phyloP scores from a whole-genome alignment of 2,113 vertebrate species.

The Choloepus hoffmanni region DNA sequence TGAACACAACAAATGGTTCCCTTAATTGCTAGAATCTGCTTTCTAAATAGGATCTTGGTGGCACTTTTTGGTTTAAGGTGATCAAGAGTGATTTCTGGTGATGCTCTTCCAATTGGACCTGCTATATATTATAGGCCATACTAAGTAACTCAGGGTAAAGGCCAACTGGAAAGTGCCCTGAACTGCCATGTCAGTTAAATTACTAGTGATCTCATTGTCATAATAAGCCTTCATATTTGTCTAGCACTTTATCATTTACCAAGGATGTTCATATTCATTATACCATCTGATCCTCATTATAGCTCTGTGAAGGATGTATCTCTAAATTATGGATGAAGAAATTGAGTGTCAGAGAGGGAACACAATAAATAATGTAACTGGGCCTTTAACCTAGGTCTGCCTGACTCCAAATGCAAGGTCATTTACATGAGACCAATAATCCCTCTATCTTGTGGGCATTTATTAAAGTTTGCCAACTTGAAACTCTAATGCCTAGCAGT shows the following conservation, averaged over 20 bases:
- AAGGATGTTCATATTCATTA: conserved; percentile 21
- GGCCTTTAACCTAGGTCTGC: conserved; percentile 12
- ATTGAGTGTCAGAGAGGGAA: not conserved
- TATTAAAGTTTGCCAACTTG: conserved; percentile 29
- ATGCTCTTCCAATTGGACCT: not conserved
- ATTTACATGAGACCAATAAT: conserved; percentile 7
- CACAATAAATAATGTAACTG: conserved; percentile 7
- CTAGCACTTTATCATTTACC: conserved; percentile 18
- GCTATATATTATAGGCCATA: not conserved
- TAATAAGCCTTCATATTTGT: not conserved
- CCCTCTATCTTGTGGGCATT: not conserved
- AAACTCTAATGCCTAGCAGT: not conserved
- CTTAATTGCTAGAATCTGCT: conserved; percentile 6
- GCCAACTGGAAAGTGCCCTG: not conserved
- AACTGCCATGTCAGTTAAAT: not conserved
- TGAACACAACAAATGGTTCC: not conserved
- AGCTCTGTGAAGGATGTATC: not conserved
- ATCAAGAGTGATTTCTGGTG: conserved; percentile 35
- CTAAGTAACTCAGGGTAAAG: conserved; percentile 37
- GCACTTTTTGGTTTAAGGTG: not conserved
- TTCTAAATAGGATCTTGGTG: not conserved
- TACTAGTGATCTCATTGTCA: not conserved
- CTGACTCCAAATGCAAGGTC: conserved; percentile 38
- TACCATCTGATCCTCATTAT: not conserved
- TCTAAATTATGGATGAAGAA: conserved; percentile 34